These are phyloP conservation scores for Spermophilus dauricus DNA, from an alignment of 2,113 vertebrate species.

Conservation along the genomic window DNA sequence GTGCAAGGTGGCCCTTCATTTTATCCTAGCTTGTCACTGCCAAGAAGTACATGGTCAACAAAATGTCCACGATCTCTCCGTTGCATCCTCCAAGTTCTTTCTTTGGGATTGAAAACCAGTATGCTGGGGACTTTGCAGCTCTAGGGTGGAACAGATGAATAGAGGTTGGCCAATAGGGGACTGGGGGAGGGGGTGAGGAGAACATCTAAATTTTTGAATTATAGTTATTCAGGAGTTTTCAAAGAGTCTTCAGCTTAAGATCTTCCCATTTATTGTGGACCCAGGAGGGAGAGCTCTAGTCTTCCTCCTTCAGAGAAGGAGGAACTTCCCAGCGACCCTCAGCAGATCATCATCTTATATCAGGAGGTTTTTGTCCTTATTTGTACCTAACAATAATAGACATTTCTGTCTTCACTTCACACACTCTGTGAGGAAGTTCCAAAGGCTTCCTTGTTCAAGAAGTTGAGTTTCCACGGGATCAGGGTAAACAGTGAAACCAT, in stretches of 20 bases:
- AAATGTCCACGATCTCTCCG: too few species aligned
- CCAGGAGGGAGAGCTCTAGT: not conserved
- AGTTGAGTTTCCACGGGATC: not conserved
- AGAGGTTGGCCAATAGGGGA: not conserved
- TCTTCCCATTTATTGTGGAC: not conserved
- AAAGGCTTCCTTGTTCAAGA: not conserved
- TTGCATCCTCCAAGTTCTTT: too few species aligned
- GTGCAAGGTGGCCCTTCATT: too few species aligned
- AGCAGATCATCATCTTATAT: not conserved
- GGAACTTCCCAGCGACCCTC: not conserved
- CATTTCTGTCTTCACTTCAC: not conserved
- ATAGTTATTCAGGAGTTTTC: not conserved
- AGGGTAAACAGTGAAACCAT: not conserved
- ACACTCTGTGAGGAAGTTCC: not conserved
- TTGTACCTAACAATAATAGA: not conserved
- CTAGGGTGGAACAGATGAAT: not conserved
- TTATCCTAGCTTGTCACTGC: too few species aligned
- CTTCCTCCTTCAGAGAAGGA: not conserved
- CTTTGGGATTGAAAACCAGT: too few species aligned
- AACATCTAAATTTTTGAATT: not conserved
- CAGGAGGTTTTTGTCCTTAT: not conserved
- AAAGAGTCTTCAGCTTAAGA: not conserved
- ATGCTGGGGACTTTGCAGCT: too few species aligned
- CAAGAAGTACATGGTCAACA: too few species aligned
- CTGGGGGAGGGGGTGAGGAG: not conserved